phyloP scores from a whole-genome alignment of 2,113 vertebrate species.

The Grantiella picta region DNA sequence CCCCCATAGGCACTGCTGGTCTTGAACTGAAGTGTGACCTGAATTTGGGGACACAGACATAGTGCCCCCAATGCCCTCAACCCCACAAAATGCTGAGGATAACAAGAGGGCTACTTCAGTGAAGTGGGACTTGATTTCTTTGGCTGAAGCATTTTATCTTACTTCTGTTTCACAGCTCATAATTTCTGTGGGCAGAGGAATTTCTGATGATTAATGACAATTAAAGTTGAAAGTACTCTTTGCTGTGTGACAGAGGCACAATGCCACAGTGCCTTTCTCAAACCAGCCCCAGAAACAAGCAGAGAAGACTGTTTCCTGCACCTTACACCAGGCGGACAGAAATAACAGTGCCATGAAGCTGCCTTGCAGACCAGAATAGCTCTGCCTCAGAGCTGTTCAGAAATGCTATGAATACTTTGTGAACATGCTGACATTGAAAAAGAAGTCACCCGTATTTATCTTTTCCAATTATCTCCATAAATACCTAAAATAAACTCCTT shows the following conservation, averaged over 20 bases:
- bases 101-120: rapidly evolving
- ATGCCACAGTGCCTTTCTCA: not conserved
- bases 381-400: not conserved
- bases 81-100: rapidly evolving
- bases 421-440: not conserved
- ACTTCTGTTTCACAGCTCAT: not conserved
- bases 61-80: not conserved
- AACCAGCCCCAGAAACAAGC: not conserved
- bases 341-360: not conserved
- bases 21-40: not conserved
- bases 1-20: not conserved
- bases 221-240: not conserved
- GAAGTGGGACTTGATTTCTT: not conserved
- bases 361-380: not conserved
- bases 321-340: not conserved
- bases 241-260: not conserved
- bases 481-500: not conserved
- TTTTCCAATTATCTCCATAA: not conserved
- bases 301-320: not conserved
- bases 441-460: not conserved
- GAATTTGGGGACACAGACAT: not conserved
- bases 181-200: not conserved
- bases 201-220: not conserved
- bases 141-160: not conserved
- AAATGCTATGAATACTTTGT: not conserved